A percentile compares a stretch with the other conserved stretches of the same genome.
These are phyloP conservation scores for Spodoptera littoralis DNA, from an alignment of 2,888 invertebrate genomes.

Conservation along the genomic window DNA sequence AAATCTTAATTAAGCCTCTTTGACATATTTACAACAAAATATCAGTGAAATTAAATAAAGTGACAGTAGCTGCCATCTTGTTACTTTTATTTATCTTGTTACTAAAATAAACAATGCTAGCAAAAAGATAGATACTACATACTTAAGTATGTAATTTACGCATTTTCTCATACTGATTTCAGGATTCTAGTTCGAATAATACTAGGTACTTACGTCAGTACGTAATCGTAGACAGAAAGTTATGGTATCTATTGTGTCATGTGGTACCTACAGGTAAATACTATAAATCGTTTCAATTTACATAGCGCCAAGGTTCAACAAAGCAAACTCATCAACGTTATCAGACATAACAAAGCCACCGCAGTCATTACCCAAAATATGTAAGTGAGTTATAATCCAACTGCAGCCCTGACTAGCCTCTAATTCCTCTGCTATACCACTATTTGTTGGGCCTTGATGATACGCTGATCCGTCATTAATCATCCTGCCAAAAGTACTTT, in stretches of 20 bases:
- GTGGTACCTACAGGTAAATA: conserved; percentile 19
- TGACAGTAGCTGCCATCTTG: too few relatives aligned
- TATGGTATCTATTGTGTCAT: conserved; percentile 8
- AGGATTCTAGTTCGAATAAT: too few relatives aligned
- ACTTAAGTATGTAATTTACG: too few relatives aligned
- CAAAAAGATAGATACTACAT: too few relatives aligned
- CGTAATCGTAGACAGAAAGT: background rate
- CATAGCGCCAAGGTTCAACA: conserved; percentile 36
- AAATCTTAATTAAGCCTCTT: too few relatives aligned
- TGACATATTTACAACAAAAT: too few relatives aligned
- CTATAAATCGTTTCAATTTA: conserved; percentile 32
- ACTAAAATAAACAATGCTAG: too few relatives aligned
- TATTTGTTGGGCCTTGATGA: conserved; percentile 75
- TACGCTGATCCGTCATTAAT: conserved; percentile 73
- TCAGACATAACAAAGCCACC: conserved; percentile 51
- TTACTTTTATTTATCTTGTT: too few relatives aligned
- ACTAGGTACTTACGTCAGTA: too few relatives aligned
- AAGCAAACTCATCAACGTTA: conserved; percentile 48
- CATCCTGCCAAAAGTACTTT: conserved; percentile 72
- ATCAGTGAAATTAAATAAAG: too few relatives aligned
- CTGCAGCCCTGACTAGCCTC: conserved; percentile 55
- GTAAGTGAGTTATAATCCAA: conserved; percentile 42
- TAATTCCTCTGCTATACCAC: conserved; percentile 58
- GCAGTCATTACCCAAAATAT: conserved; percentile 42
- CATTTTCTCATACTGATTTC: too few relatives aligned